A percentile compares a stretch with the other conserved stretches of the same genome.
These are phyloP conservation scores for Sitta europaea DNA, from an alignment of 2,113 vertebrate genomes.

Conservation along the genomic window DNA sequence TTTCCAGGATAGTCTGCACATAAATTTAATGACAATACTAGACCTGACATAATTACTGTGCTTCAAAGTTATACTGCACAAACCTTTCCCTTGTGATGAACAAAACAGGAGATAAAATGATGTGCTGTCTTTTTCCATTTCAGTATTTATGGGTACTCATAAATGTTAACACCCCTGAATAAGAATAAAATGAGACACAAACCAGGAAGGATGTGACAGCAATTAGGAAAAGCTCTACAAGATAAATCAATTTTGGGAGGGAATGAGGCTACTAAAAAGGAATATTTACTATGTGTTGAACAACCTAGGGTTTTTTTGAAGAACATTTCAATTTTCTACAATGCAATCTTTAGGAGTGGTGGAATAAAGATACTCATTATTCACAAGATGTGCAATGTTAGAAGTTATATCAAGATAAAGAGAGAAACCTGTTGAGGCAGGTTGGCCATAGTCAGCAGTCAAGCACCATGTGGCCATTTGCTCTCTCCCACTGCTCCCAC, in stretches of 20 bases:
- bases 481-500: background rate
- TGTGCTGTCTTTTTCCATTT: background rate
- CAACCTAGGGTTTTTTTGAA: background rate
- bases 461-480: accelerated
- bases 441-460: background rate
- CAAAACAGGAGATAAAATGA: background rate
- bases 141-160: background rate
- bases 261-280: background rate
- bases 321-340: background rate
- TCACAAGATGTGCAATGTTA: background rate
- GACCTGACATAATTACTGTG: background rate
- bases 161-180: background rate
- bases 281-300: background rate
- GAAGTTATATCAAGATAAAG: background rate
- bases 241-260: background rate
- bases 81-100: background rate
- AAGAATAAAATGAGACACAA: background rate
- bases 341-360: background rate
- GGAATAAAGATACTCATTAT: background rate
- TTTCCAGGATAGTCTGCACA: background rate
- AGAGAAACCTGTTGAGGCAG: background rate
- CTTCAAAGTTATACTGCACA: background rate
- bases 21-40: constrained; percentile 18
- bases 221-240: background rate
- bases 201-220: background rate